These are phyloP conservation scores for Blennius ocellaris DNA, from an alignment of 2,113 vertebrate species.

Conservation along the genomic window DNA sequence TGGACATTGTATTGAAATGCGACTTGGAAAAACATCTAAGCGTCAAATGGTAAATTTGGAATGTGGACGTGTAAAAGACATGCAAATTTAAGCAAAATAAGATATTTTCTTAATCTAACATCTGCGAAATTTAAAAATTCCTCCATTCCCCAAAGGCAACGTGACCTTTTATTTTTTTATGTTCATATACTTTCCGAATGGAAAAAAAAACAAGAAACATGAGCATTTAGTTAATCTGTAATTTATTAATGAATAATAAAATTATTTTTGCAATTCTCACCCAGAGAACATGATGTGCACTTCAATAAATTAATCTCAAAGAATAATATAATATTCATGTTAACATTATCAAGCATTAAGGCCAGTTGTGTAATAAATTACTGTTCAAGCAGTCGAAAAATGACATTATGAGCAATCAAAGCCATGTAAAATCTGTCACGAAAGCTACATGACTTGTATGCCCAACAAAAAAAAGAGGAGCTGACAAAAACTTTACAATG, in stretches of 20 bases:
- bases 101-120: too few relatives aligned
- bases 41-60: not conserved
- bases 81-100: too few relatives aligned
- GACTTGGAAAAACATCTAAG: not conserved
- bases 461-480: slow-evolving; percentile 7
- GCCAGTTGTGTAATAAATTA: slow-evolving; percentile 91
- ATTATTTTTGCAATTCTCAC: slow-evolving; percentile 86
- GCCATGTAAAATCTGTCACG: slow-evolving; percentile 48
- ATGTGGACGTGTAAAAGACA: too few relatives aligned
- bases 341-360: slow-evolving; percentile 94
- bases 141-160: not conserved
- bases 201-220: slow-evolving; percentile 17
- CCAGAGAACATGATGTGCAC: slow-evolving; percentile 89
- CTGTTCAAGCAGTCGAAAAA: slow-evolving; percentile 78
- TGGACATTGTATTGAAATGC: not conserved
- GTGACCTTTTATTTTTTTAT: not conserved
- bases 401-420: slow-evolving; percentile 48
- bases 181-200: too few relatives aligned
- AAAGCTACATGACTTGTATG: slow-evolving; percentile 30
- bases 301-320: slow-evolving; percentile 94
- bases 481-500: slow-evolving; percentile 46
- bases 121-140: not conserved
- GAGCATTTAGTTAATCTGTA: slow-evolving; percentile 63
- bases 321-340: slow-evolving; percentile 83
- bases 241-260: slow-evolving; percentile 90